Conservation (phyloP, 2,113 vertebrate species). For the Bothrops jararaca region DNA sequence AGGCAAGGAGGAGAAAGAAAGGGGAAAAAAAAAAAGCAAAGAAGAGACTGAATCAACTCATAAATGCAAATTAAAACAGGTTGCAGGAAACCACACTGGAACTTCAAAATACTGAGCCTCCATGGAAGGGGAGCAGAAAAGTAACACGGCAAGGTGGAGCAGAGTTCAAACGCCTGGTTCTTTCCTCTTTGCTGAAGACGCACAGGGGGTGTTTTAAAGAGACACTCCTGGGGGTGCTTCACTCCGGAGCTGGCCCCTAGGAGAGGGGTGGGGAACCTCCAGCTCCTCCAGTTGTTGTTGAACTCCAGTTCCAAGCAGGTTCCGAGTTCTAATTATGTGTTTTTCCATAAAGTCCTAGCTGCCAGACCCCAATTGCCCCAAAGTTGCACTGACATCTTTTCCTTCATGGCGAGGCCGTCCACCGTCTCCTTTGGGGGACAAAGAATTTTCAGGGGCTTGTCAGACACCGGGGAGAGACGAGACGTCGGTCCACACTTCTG, state of each 20-base stretch:
- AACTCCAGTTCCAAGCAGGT: background rate
- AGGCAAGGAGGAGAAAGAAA: background rate
- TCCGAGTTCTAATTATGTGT: background rate
- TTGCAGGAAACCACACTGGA: background rate
- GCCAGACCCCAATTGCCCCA: background rate
- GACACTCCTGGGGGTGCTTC: no score
- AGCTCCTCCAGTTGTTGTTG: background rate
- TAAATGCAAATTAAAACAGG: background rate
- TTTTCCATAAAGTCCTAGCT: background rate
- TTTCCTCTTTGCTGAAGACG: background rate
- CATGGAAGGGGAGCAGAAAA: background rate
- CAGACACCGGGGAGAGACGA: background rate
- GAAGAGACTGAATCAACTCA: background rate
- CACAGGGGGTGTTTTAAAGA: background rate
- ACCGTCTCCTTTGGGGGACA: background rate
- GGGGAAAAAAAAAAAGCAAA: background rate
- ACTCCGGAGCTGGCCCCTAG: background rate
- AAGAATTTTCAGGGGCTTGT: background rate
- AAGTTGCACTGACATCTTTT: background rate
- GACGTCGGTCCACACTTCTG: rapidly evolving
- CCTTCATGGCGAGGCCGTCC: background rate
- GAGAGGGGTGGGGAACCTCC: background rate
- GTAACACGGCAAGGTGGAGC: background rate
- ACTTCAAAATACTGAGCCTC: background rate
- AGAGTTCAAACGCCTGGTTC: background rate